Base-by-base conservation (phyloP, 2,888 invertebrate species). In the Stictocephala bisonia region DNA sequence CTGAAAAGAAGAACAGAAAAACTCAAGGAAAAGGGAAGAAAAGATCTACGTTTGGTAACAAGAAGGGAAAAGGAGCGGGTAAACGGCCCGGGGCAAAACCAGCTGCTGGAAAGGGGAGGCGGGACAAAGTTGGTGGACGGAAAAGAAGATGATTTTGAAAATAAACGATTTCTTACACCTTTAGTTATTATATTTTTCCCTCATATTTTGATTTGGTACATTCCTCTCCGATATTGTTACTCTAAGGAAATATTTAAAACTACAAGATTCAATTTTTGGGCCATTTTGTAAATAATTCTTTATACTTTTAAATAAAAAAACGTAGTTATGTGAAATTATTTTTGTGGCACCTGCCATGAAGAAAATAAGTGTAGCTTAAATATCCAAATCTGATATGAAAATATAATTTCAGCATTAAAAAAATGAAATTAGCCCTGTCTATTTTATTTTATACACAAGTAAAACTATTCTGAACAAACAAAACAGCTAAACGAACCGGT, bases 71-170 rank as follows among this genome's bases (percentile, higher is more conserved):
- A 81, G 71, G 78, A 58, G 77, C 78, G 70, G 74, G 66, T 31
- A 80, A 78, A 76, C 79, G 77, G 68, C 76, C 74, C 77, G 79
- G 71, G 68, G 66, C 81, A 75, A 67, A 93, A 82, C 92, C 93
- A 0, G 91, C 91, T 81, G 90, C 87, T 58, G 90, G 90, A 11
- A 89, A 88, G 80, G 92, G 92, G 9, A 87, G 90, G 79, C 86
- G 91, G 76, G 90, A 91, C 18, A 72, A 66, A 69, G 48, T 60
- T 26, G 64, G 69, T 13, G 88, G 79, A 86, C 87, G 93, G 1
- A 88, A 92, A 76, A 93, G 93, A 82, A 87, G 93, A 82, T 75
- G 53, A 68, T 44, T 40, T 11, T 22, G 35, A 18, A 22, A 69
- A 71, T 24, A 27, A 71, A 56, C 56, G 40, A 40, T 24, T 35